These are phyloP conservation scores for Camponotus pennsylvanicus DNA, from an alignment of 1,140 invertebrate genomes.

Conservation along the genomic window DNA sequence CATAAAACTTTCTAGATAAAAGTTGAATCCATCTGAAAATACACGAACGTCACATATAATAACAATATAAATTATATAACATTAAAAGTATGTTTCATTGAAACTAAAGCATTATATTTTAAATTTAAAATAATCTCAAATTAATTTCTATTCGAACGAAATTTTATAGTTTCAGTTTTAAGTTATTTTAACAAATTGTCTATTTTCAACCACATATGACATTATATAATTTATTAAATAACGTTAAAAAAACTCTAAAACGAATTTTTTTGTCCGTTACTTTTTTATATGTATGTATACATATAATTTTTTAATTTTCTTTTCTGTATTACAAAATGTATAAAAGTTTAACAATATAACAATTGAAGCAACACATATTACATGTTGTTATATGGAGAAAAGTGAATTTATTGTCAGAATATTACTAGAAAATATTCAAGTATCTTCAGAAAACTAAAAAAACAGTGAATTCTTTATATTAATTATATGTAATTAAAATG, in stretches of 20 bases:
- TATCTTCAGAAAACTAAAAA: background rate
- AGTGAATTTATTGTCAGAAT: background rate
- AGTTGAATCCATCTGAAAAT: conserved; percentile 29
- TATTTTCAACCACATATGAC: background rate
- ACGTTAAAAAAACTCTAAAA: conserved; percentile 7
- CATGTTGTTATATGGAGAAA: background rate
- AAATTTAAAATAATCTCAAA: conserved; percentile 2
- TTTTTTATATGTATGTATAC: background rate
- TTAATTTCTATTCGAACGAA: background rate
- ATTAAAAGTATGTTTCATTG: background rate
- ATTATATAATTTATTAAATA: conserved; percentile 26
- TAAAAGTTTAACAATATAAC: background rate
- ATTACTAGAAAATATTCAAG: conserved; percentile 14
- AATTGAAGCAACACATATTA: background rate
- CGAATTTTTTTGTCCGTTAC: background rate
- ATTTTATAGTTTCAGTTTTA: background rate
- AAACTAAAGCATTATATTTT: background rate
- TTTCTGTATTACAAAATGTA: background rate
- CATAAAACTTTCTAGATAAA: background rate
- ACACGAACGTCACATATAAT: background rate
- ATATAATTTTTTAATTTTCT: background rate
- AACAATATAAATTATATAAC: conserved; percentile 30
- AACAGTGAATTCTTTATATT: background rate
- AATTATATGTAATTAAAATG: background rate
- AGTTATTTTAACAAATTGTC: background rate